A percentile compares a stretch with the other conserved stretches of the same genome.
These are phyloP conservation scores for Diceros bicornis DNA, from an alignment of 2,797 vertebrate genomes.

Conservation along the genomic window DNA sequence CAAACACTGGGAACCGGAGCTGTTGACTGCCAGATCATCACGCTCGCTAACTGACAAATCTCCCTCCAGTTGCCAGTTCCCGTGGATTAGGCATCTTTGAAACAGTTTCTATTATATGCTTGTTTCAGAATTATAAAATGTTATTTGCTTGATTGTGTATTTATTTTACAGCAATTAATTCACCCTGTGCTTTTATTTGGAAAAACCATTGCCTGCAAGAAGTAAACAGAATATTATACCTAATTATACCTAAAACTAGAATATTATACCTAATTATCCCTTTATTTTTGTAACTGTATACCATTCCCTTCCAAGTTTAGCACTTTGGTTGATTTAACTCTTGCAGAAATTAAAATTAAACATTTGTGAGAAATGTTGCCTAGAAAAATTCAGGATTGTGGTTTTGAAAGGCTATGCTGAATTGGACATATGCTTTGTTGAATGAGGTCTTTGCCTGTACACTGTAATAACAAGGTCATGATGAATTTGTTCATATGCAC, in stretches of 20 bases:
- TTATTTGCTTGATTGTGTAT: constrained; percentile 82
- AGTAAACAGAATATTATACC: constrained; percentile 76
- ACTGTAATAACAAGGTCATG: neutral
- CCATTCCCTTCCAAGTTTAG: constrained; percentile 65
- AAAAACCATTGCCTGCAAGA: constrained; percentile 64
- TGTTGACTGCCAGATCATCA: constrained; percentile 85
- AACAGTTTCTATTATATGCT: constrained; percentile 74
- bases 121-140: constrained; percentile 79
- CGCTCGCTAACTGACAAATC: constrained; percentile 84
- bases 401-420: constrained; percentile 38
- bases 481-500: neutral
- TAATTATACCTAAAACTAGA: constrained; percentile 77
- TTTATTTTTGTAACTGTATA: constrained; percentile 71
- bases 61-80: constrained; percentile 78
- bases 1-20: constrained; percentile 83
- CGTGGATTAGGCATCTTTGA: constrained; percentile 71
- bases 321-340: constrained; percentile 71
- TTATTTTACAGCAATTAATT: constrained; percentile 82
- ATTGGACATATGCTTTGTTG: neutral
- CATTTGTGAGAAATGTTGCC: constrained; percentile 45
- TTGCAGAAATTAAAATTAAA: constrained; percentile 68
- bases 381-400: constrained; percentile 50
- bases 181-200: constrained; percentile 75
- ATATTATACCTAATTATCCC: constrained; percentile 74
- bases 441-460: constrained; percentile 29